phyloP scores from a whole-genome alignment of 2,888 invertebrate species.

The Saturnia pavonia region DNA sequence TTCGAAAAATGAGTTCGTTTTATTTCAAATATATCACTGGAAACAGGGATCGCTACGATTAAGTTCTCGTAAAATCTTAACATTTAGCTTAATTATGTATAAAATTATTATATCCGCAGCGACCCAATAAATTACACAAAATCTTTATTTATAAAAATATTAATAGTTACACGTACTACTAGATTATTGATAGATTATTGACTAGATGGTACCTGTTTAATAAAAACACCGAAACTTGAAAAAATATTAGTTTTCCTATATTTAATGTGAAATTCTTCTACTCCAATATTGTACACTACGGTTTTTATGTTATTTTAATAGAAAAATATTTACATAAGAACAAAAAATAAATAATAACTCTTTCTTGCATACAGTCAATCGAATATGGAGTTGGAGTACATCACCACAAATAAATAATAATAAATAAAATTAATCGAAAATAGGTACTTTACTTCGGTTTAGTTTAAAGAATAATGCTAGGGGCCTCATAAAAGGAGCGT shows the following conservation, averaged over 20 bases:
- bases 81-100: background rate
- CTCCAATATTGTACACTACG: background rate
- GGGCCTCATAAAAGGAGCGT: no score
- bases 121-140: conserved; percentile 53
- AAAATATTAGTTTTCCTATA: conserved; percentile 46
- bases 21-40: conserved; percentile 7
- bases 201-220: conserved; percentile 28
- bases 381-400: no score
- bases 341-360: no score
- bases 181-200: conserved; percentile 43
- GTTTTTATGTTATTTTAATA: background rate
- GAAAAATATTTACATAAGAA: background rate
- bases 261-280: background rate
- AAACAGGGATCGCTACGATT: conserved; percentile 1
- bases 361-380: no score
- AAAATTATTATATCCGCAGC: background rate
- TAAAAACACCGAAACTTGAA: conserved; percentile 50
- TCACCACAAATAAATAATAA: no score
- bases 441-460: no score
- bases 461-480: no score
- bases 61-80: background rate
- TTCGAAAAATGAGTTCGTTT: background rate
- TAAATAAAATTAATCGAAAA: no score
- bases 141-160: conserved; percentile 73
- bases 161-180: conserved; percentile 29